phyloP scores from a whole-genome alignment of 2,888 invertebrate genomes.

The Chrysotoxum bicinctum region DNA sequence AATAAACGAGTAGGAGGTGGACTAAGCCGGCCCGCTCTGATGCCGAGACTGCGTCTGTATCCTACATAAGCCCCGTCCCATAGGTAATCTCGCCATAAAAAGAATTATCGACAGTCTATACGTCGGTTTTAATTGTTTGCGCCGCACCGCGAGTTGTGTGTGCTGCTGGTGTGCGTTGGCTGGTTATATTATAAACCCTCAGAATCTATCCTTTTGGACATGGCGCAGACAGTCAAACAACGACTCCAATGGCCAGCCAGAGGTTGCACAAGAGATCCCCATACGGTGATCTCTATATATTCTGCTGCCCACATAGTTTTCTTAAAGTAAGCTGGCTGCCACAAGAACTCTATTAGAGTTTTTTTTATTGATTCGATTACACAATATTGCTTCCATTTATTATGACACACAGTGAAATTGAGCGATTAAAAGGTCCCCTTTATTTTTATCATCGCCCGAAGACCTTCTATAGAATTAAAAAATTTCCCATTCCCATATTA shows the following conservation, averaged over 20 bases:
- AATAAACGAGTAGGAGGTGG: constrained; percentile 58
- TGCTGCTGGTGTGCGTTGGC: constrained; percentile 23
- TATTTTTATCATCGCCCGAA: not conserved
- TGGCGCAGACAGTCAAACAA: constrained; percentile 26
- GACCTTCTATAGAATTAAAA: constrained; percentile 45
- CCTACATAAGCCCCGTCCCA: constrained; percentile 48
- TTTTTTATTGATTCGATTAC: constrained; percentile 52
- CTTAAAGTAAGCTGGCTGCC: not conserved
- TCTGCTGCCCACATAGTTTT: constrained; percentile 45
- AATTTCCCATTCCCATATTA: constrained; percentile 24
- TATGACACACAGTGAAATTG: constrained; percentile 47
- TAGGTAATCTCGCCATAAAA: constrained; percentile 58
- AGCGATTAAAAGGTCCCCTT: constrained; percentile 36
- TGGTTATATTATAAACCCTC: constrained; percentile 11
- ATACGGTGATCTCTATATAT: constrained; percentile 11
- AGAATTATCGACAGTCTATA: constrained; percentile 48
- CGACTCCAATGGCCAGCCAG: constrained; percentile 33
- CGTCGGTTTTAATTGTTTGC: constrained; percentile 61
- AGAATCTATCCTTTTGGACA: constrained; percentile 54
- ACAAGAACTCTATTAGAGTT: constrained; percentile 42
- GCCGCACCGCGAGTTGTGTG: constrained; percentile 35
- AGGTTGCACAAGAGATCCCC: constrained; percentile 51
- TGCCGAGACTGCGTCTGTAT: constrained; percentile 28
- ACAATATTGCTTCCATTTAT: constrained; percentile 52
- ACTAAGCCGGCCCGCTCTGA: constrained; percentile 32